phyloP scores from a whole-genome alignment of 2,113 vertebrate species.

The Hydropotes inermis region DNA sequence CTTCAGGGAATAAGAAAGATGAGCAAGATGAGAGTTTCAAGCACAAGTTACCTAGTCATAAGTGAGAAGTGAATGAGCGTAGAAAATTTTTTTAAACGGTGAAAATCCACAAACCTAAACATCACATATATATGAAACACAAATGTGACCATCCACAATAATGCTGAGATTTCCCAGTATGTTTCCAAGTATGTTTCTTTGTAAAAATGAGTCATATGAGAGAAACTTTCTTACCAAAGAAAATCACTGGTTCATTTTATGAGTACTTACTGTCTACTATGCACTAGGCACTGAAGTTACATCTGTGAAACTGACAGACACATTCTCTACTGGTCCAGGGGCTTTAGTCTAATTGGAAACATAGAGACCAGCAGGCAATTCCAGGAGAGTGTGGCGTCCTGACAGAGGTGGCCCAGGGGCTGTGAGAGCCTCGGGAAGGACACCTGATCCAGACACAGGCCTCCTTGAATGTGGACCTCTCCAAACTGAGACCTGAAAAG shows the following conservation, averaged over 20 bases:
- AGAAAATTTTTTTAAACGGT: not conserved
- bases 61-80: not conserved
- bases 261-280: not conserved
- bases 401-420: no score
- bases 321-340: not conserved
- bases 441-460: not conserved
- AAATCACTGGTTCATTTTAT: not conserved
- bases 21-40: not conserved
- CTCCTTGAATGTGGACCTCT: not conserved
- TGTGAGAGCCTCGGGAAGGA: not conserved
- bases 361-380: fast-evolving
- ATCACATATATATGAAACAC: not conserved
- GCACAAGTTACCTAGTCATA: not conserved
- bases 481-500: not conserved
- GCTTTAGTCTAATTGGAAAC: not conserved
- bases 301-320: not conserved
- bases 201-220: not conserved
- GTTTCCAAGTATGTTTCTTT: not conserved
- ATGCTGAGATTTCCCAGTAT: not conserved
- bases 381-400: fast-evolving
- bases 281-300: not conserved
- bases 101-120: not conserved
- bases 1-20: not conserved
- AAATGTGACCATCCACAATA: not conserved
- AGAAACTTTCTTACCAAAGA: not conserved